Conservation (phyloP, 2,113 vertebrate genomes). For the Phylloscopus whistleri region DNA sequence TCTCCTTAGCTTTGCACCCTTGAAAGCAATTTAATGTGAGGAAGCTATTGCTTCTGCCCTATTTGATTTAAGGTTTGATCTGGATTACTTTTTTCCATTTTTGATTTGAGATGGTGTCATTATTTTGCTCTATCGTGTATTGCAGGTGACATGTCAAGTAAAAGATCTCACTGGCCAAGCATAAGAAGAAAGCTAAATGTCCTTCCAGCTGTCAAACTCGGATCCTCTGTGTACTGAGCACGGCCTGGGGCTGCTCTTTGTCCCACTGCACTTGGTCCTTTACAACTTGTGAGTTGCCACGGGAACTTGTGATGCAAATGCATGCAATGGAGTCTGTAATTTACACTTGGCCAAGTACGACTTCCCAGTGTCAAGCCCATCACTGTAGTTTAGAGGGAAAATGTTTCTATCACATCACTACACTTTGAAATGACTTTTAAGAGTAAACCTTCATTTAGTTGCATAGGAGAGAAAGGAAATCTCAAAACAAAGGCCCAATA, state of each 20-base stretch:
- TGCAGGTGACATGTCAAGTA: not conserved
- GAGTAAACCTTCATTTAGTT: not conserved
- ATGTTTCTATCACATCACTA: not conserved
- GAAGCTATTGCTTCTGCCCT: not conserved
- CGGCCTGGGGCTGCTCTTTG: not conserved
- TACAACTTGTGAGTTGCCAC: not conserved
- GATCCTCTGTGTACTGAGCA: accelerated
- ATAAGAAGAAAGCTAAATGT: not conserved
- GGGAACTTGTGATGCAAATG: not conserved
- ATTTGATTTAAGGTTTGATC: not conserved
- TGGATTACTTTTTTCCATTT: not conserved
- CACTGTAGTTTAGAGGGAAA: not conserved
- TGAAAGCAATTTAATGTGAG: not conserved
- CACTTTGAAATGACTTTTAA: not conserved
- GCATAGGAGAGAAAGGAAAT: not conserved
- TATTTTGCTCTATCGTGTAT: not conserved
- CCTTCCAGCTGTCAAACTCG: not conserved
- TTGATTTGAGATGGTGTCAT: not conserved
- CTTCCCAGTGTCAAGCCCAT: accelerated
- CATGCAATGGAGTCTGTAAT: not conserved
- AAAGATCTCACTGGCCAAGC: not conserved
- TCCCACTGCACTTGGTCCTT: not conserved
- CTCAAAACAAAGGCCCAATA: not conserved
- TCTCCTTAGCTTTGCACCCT: not conserved
- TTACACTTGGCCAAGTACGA: not conserved